Evolutionary conservation across 2,113 vertebrate genomes (phyloP).

Genomic region (Rhinopomastus cyanomelas): DNA sequence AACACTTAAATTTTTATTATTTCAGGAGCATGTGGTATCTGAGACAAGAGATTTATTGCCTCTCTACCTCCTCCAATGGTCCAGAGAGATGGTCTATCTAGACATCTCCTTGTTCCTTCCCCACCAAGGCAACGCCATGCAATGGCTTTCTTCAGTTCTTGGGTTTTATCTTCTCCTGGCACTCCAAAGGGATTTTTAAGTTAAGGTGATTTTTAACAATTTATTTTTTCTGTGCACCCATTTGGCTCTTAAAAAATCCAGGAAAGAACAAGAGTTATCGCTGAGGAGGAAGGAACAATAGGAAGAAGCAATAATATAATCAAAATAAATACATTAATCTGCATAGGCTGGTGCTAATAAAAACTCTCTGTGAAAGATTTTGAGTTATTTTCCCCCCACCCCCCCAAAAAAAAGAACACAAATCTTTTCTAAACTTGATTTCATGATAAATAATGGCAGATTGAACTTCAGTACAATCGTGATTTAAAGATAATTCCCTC

Average conservation of each 20-base stretch:
- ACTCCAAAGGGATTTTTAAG: slow-evolving; percentile 28
- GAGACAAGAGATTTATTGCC: background rate
- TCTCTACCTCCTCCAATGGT: accelerated
- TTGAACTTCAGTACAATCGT: slow-evolving; percentile 73
- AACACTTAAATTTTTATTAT: accelerated
- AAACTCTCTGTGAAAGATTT: slow-evolving; percentile 70
- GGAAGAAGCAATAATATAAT: slow-evolving; percentile 64
- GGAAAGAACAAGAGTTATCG: slow-evolving; percentile 53
- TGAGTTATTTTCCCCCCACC: slow-evolving; percentile 47
- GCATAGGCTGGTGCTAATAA: slow-evolving; percentile 61
- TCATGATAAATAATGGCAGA: slow-evolving; percentile 73
- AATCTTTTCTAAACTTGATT: slow-evolving; percentile 54
- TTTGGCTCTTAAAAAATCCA: slow-evolving; percentile 66
- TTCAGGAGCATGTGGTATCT: accelerated
- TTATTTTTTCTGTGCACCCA: slow-evolving; percentile 30
- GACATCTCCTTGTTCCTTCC: background rate
- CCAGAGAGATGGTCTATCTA: accelerated
- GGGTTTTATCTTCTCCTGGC: background rate
- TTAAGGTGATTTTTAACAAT: background rate
- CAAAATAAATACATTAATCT: slow-evolving; percentile 70
- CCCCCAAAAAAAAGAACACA: slow-evolving; percentile 37
- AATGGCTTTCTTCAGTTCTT: background rate
- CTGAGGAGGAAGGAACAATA: slow-evolving; percentile 54
- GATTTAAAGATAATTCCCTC: slow-evolving; percentile 66
- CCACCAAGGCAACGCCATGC: background rate